Evolutionary conservation across 2,888 invertebrate genomes (phyloP).

Genomic region (Blastobasis adustella): DNA sequence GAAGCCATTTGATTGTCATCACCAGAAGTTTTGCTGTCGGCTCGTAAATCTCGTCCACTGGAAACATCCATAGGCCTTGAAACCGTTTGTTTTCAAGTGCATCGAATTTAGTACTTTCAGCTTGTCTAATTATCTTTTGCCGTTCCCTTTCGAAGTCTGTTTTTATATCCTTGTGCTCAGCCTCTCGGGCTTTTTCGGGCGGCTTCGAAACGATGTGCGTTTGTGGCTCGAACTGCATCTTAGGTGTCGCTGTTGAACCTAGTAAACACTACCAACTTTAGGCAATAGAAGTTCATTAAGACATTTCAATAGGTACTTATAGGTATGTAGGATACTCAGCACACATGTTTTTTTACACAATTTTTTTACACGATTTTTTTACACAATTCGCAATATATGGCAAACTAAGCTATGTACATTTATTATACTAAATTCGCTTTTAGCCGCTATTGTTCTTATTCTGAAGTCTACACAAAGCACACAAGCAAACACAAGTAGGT

Average conservation of each 20-base stretch:
- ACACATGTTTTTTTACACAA: too few relatives aligned
- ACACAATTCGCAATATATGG: too few relatives aligned
- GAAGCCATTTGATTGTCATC: constrained; percentile 86
- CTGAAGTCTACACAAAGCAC: too few relatives aligned
- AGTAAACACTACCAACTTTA: not conserved
- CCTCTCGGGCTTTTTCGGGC: constrained; percentile 14
- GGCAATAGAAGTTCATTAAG: too few relatives aligned
- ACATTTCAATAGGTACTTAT: too few relatives aligned
- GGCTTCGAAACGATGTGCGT: constrained; percentile 36
- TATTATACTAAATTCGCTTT: too few relatives aligned
- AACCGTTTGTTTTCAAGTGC: constrained; percentile 18
- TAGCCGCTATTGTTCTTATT: too few relatives aligned
- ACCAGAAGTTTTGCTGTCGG: constrained; percentile 85
- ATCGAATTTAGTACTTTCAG: constrained; percentile 20
- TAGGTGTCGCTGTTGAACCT: constrained; percentile 23
- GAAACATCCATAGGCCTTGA: constrained; percentile 49
- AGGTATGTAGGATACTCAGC: too few relatives aligned
- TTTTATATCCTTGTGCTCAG: constrained; percentile 15
- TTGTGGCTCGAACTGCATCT: constrained; percentile 23
- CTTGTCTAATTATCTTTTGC: constrained; percentile 21
- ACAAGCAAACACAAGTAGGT: not conserved
- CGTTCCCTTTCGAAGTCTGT: constrained; percentile 21
- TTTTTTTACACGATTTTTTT: too few relatives aligned
- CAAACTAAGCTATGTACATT: too few relatives aligned
- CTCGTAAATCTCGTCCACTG: constrained; percentile 71